Evolutionary conservation across 2,797 vertebrate genomes (phyloP).

Genomic region (Sebastes nivosus): DNA sequence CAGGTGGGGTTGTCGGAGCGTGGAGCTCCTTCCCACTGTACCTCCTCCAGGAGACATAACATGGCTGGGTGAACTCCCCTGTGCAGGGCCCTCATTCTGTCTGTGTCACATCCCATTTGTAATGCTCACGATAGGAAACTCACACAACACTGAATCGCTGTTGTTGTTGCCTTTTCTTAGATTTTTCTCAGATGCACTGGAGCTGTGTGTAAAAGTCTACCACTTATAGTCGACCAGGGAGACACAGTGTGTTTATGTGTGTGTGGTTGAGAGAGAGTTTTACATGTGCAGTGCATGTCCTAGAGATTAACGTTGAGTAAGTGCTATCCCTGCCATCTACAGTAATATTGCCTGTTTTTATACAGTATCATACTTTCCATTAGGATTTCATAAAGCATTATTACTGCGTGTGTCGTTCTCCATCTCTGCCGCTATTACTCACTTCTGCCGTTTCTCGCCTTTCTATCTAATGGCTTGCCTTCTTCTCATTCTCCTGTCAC

Average conservation of each 20-base stretch:
- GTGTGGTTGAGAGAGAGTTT: not conserved
- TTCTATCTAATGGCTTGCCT: constrained; percentile 1
- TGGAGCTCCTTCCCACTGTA: constrained; percentile 43
- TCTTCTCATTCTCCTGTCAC: constrained; percentile 24
- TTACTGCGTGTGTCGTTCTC: constrained; percentile 40
- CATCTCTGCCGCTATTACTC: constrained; percentile 40
- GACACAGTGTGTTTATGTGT: not conserved
- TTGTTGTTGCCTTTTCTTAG: not conserved
- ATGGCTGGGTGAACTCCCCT: constrained; percentile 53
- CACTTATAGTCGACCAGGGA: not conserved
- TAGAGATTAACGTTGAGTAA: constrained; percentile 15
- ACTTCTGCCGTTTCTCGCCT: constrained; percentile 2
- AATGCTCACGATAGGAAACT: constrained; percentile 17
- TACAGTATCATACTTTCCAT: constrained; percentile 46
- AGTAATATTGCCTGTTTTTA: constrained; percentile 28
- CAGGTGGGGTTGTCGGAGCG: constrained; percentile 67
- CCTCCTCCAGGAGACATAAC: constrained; percentile 60
- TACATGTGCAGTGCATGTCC: not conserved
- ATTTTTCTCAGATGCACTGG: not conserved
- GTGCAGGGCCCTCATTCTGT: constrained; percentile 42
- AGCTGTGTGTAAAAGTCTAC: not conserved
- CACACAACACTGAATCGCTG: constrained; percentile 1
- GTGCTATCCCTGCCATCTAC: constrained; percentile 22
- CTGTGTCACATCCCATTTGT: constrained; percentile 62
- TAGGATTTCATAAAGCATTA: constrained; percentile 52